Conservation (phyloP, 2,888 invertebrate genomes). For the Drosophila buzzatii region DNA sequence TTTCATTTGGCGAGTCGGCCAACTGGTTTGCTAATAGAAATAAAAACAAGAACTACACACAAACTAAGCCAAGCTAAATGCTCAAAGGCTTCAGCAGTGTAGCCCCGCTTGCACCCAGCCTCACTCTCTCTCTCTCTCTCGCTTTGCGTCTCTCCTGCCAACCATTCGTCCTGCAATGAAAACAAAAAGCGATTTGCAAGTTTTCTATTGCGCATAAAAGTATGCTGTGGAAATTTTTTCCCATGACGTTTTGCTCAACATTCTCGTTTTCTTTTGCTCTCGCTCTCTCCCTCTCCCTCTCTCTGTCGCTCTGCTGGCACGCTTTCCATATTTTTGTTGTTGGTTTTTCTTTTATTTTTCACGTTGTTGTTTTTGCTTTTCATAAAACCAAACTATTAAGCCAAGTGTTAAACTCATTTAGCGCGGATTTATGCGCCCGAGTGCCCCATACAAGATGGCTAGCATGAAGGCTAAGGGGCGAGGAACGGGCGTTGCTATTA, state of each 20-base stretch:
- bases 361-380: constrained; percentile 63
- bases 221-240: constrained; percentile 74
- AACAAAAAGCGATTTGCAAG: constrained; percentile 80
- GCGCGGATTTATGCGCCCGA: constrained; percentile 81
- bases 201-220: constrained; percentile 80
- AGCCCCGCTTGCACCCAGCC: background rate
- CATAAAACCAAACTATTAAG: constrained; percentile 81
- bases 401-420: constrained; percentile 80
- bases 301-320: constrained; percentile 2
- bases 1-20: constrained; percentile 72
- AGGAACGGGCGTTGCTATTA: constrained; percentile 20
- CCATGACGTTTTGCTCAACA: constrained; percentile 61
- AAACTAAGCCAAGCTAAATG: constrained; percentile 79
- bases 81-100: constrained; percentile 65
- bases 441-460: constrained; percentile 65
- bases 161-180: constrained; percentile 60
- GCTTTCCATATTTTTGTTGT: constrained; percentile 49
- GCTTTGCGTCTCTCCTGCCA: background rate
- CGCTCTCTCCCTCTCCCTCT: constrained; percentile 23
- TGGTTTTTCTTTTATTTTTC: constrained; percentile 21
- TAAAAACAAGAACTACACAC: constrained; percentile 74
- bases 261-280: constrained; percentile 51
- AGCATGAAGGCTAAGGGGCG: background rate
- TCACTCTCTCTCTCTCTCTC: background rate
- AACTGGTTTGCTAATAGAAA: constrained; percentile 75